phyloP scores from a whole-genome alignment of 2,797 vertebrate genomes.

The Acanthopagrus latus region DNA sequence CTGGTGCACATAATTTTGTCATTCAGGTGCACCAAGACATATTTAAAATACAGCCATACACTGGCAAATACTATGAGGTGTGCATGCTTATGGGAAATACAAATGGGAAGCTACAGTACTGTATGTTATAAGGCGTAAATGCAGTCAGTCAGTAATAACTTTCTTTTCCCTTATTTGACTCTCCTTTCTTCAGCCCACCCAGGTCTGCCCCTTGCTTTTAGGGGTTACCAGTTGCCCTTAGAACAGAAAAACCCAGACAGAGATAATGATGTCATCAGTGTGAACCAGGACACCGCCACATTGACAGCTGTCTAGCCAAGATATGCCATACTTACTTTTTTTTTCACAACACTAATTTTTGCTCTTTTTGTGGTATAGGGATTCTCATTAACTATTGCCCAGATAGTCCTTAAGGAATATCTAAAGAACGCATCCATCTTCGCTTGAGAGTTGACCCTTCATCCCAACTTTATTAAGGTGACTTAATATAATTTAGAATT shows the following conservation, averaged over 20 bases:
- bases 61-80: neutral
- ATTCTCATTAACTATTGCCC: neutral
- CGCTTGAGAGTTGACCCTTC: neutral
- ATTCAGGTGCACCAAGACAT: too few species aligned
- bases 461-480: neutral
- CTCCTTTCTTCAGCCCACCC: conserved; percentile 14
- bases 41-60: too few species aligned
- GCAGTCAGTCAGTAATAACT: neutral
- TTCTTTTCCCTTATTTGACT: neutral
- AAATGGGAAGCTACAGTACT: neutral
- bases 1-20: too few species aligned
- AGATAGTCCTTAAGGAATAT: neutral
- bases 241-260: conserved; percentile 45
- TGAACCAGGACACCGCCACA: conserved; percentile 55
- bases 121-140: neutral
- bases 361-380: neutral
- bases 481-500: neutral
- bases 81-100: neutral
- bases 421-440: neutral
- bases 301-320: conserved; percentile 71
- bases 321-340: conserved; percentile 25
- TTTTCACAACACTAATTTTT: conserved; percentile 7
- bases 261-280: conserved; percentile 39
- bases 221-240: conserved; percentile 69
- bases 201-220: conserved; percentile 72